Base-by-base conservation (phyloP, 2,888 invertebrate species). In the Protonemura montana region DNA sequence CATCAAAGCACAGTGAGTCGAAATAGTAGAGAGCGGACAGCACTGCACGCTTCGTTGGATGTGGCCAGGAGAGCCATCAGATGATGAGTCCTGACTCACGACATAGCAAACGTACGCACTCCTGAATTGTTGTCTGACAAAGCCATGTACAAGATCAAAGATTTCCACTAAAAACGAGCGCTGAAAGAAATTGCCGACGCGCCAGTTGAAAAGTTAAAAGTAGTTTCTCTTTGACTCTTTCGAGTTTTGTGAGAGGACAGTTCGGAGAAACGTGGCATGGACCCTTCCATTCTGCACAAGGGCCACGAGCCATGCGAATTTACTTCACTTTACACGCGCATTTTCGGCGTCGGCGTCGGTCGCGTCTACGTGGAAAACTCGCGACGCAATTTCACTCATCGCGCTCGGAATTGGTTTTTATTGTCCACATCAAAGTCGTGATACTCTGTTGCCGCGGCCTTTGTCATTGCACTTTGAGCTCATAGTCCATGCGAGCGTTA, bases 191-290 rank as follows among this genome's bases (percentile, higher is more conserved):
- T 59, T 59, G 59, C 59, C 35, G 16, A 59, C 59, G 59, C 21
- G 59, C 59, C 59, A 21, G 59, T 59, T 59, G 59, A 59, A 59
- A 59, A 59, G 59, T 59, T 59, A 59, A 59, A 59, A 59, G 59
- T 59, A 59, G 59, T 59, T 59, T 59, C 59, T 59, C 59, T 59
- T 59, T 59, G 59, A 59, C 59, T 59, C 59, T 59, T 59, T 35
- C 35, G 35, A 35, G 35, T 35, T 35, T 13, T 59, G 59, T 59
- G 59, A 59, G 59, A 59, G 16, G 59, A 59, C 59, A 21, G 59
- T 21, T 10, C 13, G 59, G 59, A 59, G 13, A 59, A 21, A 16
- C 59, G 35, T 10, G 21, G 59, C 21, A 10, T 21, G 1, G 59
- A 1, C 59, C 59, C 59, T 59, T 59, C 16, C 21, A 21, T 59